These are phyloP conservation scores for Troides oblongomaculatus DNA, from an alignment of 2,888 invertebrate species.

Conservation along the genomic window DNA sequence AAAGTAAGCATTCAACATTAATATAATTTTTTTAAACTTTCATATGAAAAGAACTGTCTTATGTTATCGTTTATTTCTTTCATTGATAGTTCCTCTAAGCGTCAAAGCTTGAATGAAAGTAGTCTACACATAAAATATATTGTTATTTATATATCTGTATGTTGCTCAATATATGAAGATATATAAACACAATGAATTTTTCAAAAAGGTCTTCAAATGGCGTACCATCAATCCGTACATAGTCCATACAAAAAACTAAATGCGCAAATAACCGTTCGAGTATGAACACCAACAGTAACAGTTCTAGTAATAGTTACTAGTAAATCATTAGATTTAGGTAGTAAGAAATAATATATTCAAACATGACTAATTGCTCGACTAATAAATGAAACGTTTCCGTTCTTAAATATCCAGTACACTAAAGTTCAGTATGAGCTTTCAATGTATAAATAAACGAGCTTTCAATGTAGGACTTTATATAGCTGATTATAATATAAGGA, in stretches of 20 bases:
- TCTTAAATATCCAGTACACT: neutral
- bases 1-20: too few species aligned
- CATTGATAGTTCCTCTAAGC: too few species aligned
- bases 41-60: too few species aligned
- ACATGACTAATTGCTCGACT: neutral
- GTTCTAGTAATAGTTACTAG: too few species aligned
- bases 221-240: neutral
- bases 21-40: too few species aligned
- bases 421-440: neutral
- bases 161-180: neutral
- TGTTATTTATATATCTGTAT: neutral
- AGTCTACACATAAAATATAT: neutral
- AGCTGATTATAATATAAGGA: too few species aligned
- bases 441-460: neutral
- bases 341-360: neutral
- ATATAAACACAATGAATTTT: neutral
- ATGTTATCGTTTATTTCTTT: too few species aligned
- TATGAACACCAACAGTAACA: too few species aligned
- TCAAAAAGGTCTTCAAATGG: neutral
- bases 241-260: neutral
- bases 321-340: too few species aligned
- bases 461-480: neutral
- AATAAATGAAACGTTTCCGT: constrained; percentile 3
- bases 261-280: neutral
- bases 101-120: too few species aligned